phyloP scores from a whole-genome alignment of 2,113 vertebrate genomes.

The Mirza zaza region DNA sequence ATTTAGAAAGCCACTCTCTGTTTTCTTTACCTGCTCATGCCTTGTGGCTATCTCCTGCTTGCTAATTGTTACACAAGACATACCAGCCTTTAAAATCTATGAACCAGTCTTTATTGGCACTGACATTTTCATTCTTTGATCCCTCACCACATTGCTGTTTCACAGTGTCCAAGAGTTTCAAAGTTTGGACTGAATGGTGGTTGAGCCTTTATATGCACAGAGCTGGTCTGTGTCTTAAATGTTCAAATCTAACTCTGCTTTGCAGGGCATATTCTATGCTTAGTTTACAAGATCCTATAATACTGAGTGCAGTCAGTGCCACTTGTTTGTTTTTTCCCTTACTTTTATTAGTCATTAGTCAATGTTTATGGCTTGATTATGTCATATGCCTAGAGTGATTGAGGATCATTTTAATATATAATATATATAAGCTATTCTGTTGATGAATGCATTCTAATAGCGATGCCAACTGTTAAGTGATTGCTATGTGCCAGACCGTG shows the following conservation, averaged over 20 bases:
- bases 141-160: not conserved
- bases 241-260: not conserved
- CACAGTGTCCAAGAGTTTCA: not conserved
- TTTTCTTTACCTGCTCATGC: not conserved
- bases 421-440: not conserved
- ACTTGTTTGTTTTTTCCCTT: not conserved
- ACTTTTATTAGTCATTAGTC: conserved; percentile 14
- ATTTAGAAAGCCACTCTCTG: not conserved
- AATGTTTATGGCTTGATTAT: not conserved
- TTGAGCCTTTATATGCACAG: not conserved
- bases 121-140: conserved; percentile 10
- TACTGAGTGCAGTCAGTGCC: not conserved
- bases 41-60: not conserved
- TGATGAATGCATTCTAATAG: conserved; percentile 36
- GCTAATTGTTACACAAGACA: not conserved
- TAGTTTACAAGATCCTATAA: not conserved
- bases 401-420: not conserved
- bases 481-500: not conserved
- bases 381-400: not conserved
- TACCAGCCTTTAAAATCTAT: not conserved
- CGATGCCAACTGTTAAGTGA: not conserved
- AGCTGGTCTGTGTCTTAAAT: not conserved
- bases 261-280: not conserved
- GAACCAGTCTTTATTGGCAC: not conserved
- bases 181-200: not conserved